Conservation (phyloP, 2,113 vertebrate species). For the Coregonus clupeaformis region DNA sequence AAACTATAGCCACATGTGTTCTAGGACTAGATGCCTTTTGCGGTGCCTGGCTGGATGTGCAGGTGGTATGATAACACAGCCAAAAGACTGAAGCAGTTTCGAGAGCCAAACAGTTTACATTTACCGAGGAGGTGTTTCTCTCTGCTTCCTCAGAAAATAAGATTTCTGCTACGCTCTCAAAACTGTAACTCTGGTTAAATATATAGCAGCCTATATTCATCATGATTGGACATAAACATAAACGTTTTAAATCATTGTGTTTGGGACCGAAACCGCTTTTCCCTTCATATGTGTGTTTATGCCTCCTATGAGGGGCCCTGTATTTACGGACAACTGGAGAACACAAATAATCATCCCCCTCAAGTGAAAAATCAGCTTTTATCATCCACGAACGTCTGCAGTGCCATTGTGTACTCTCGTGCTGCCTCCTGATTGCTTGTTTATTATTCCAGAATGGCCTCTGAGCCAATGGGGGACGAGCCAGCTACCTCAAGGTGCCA, state of each 20-base stretch:
- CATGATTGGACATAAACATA: slow-evolving; percentile 95
- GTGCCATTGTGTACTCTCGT: slow-evolving; percentile 92
- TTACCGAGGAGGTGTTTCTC: slow-evolving; percentile 23
- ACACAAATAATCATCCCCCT: slow-evolving; percentile 94
- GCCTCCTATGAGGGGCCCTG: slow-evolving; percentile 90
- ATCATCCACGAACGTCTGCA: slow-evolving; percentile 92
- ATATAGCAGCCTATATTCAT: slow-evolving; percentile 69
- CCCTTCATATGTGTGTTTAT: slow-evolving; percentile 87
- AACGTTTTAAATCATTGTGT: slow-evolving; percentile 86
- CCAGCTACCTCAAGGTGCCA: slow-evolving; percentile 88
- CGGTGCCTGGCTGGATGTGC: slow-evolving; percentile 14
- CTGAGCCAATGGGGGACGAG: slow-evolving; percentile 88
- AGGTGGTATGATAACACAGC: slow-evolving; percentile 32
- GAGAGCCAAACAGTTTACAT: neutral
- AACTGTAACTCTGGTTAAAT: slow-evolving; percentile 40
- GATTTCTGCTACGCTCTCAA: slow-evolving; percentile 42
- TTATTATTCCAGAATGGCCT: slow-evolving; percentile 93
- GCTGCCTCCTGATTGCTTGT: slow-evolving; percentile 95
- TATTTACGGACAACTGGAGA: slow-evolving; percentile 95
- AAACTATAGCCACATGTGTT: slow-evolving; percentile 12
- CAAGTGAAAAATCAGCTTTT: slow-evolving; percentile 93
- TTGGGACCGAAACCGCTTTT: slow-evolving; percentile 85
- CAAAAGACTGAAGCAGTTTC: slow-evolving; percentile 38
- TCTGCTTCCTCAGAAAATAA: slow-evolving; percentile 38
- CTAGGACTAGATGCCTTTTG: slow-evolving; percentile 8